Percentiles rank a stretch among this genome's conserved stretches.
These are phyloP conservation scores for Anniella stebbinsi DNA, from an alignment of 2,797 vertebrate genomes.

Conservation along the genomic window DNA sequence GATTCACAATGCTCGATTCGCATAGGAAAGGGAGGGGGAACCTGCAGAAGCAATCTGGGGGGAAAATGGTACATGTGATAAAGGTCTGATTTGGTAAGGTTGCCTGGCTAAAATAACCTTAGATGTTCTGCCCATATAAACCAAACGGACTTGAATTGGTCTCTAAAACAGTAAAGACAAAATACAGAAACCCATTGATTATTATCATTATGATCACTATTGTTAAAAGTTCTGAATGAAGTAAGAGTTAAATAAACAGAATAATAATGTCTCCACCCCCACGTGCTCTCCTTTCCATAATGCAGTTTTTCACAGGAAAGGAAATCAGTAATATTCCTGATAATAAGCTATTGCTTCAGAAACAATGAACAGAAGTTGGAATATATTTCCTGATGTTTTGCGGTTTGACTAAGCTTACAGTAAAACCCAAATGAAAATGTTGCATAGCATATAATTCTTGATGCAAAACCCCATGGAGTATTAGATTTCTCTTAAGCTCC, in stretches of 20 bases:
- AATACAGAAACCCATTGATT: neutral
- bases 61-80: no score
- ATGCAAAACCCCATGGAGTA: neutral
- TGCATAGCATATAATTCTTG: slow-evolving; percentile 27
- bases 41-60: no score
- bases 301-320: slow-evolving; percentile 49
- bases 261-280: neutral
- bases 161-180: neutral
- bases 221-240: neutral
- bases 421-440: slow-evolving; percentile 65
- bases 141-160: neutral
- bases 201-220: neutral
- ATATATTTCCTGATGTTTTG: slow-evolving; percentile 57
- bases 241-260: slow-evolving; percentile 19
- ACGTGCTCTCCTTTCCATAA: neutral
- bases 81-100: neutral
- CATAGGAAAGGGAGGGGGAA: no score
- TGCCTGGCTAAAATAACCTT: neutral
- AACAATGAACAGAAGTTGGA: slow-evolving; percentile 49
- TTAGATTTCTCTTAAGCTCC: slow-evolving; percentile 37
- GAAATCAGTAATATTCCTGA: slow-evolving; percentile 44
- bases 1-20: no score
- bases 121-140: neutral
- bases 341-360: slow-evolving; percentile 40
- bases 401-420: slow-evolving; percentile 57